Evolutionary conservation across 2,797 vertebrate species (phyloP).

Genomic region (Spondyliosoma cantharus): DNA sequence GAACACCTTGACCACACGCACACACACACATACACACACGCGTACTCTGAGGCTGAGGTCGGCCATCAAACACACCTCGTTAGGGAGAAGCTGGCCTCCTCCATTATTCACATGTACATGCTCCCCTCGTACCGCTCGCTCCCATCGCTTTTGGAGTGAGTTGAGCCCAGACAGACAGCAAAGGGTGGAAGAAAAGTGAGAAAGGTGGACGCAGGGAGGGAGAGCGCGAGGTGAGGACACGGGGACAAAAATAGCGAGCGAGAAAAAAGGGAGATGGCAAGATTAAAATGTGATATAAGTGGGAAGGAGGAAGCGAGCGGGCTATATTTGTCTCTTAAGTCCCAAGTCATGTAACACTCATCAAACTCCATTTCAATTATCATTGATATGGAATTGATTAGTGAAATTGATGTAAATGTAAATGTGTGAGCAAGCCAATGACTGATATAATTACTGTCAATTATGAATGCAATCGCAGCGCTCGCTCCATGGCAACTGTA

Average conservation of each 20-base stretch:
- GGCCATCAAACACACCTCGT: conserved; percentile 77
- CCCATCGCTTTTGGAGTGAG: conserved; percentile 53
- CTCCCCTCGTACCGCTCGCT: conserved; percentile 49
- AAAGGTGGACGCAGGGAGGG: conserved; percentile 45
- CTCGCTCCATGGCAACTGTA: conserved; percentile 38
- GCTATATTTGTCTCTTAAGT: conserved; percentile 38
- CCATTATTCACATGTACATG: conserved; percentile 77
- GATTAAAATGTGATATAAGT: conserved; percentile 48
- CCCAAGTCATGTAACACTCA: conserved; percentile 34
- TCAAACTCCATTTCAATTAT: conserved; percentile 55
- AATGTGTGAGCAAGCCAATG: conserved; percentile 53
- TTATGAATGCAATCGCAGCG: conserved; percentile 43
- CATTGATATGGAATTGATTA: conserved; percentile 59
- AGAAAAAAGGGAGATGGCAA: conserved; percentile 51
- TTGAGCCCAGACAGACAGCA: conserved; percentile 55
- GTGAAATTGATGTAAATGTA: conserved; percentile 51
- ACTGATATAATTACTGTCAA: conserved; percentile 61
- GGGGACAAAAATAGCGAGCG: conserved; percentile 61
- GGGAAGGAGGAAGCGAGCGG: conserved; percentile 13
- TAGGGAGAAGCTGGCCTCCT: conserved; percentile 72
- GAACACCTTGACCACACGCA: conserved; percentile 62
- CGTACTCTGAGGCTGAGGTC: conserved; percentile 40
- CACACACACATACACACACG: conserved; percentile 35
- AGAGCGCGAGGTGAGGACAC: conserved; percentile 45
- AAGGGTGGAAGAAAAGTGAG: conserved; percentile 42